Base-by-base conservation (phyloP, 1,140 invertebrate genomes). In the Tetraneura akinire region DNA sequence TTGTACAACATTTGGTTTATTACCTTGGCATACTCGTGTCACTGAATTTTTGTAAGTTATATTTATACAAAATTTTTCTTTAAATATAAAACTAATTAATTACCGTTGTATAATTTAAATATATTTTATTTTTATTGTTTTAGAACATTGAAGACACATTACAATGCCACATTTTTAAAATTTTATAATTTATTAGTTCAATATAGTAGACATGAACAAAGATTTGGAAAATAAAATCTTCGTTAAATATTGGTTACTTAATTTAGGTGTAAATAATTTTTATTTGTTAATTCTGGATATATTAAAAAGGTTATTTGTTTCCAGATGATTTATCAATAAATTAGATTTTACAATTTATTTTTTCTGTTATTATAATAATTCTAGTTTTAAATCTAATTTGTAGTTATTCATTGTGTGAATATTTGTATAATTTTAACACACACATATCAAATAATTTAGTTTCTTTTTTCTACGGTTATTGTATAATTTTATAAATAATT, bases 41-140 rank as follows among this genome's bases (percentile, higher is more conserved):
- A 76, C 73, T 57, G 73, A 76, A 76, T 76, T 76, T 57, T 60
- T 76, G 73, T 76, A 45, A 76, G 73, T 76, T 45, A 23, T 23
- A 21, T 26, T 76, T 76, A 8, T 18, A 8, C 9, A 26, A 10
- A n/a, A 3, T 64, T 14, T 26, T 26, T 1, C 10, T 74, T 29
- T 57, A 60, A 29, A 70, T 47, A 10, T 3, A 26, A 37, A 8
- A 10, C n/a, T n/a, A n/a, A n/a, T n/a, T n/a, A n/a, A n/a, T n/a
- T 49, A 70, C 18, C 21, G n/a, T 26, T 18, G 42, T 16, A 26
- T 47, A 42, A 14, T 47, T 3, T 26, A 23, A 11, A 2, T 21
- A 23, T 42, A 42, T 32, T 76, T 4, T 37, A n/a, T 76, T 57
- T 14, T 76, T 76, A 14, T 64, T 16, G 18, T 76, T 76, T 8